A percentile compares a stretch with the other conserved stretches of the same genome.
These are phyloP conservation scores for Patiria miniata DNA, from an alignment of 35 echinoderm and acorn worm genomes.

Conservation along the genomic window DNA sequence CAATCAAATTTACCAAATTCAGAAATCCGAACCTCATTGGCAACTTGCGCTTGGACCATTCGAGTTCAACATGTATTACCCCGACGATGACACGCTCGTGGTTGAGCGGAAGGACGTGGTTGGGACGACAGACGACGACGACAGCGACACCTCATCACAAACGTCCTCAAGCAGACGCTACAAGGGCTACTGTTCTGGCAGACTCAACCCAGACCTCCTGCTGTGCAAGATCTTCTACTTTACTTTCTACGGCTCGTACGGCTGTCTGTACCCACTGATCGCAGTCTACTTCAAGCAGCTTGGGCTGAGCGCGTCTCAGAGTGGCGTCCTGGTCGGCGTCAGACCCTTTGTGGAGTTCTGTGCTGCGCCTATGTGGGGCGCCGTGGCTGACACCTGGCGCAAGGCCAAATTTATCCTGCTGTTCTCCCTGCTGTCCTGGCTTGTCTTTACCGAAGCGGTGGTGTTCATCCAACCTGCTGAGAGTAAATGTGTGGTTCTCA, in stretches of 20 bases:
- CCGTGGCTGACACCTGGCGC: slow-evolving; percentile 79
- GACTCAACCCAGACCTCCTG: slow-evolving; percentile 76
- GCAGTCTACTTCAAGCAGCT: slow-evolving; percentile 96
- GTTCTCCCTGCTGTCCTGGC: slow-evolving; percentile 84
- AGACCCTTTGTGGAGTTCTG: slow-evolving; percentile 93
- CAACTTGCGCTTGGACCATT: too few species aligned
- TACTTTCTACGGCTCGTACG: slow-evolving; percentile 91
- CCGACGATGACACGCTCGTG: slow-evolving; percentile 80
- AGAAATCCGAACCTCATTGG: too few species aligned
- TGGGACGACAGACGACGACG: slow-evolving; percentile 7
- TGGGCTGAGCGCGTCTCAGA: slow-evolving; percentile 80
- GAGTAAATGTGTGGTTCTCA: slow-evolving; percentile 61
- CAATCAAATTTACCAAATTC: too few species aligned
- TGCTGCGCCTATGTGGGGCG: slow-evolving; percentile 84
- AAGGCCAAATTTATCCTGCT: slow-evolving; percentile 90
- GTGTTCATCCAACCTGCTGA: slow-evolving; percentile 76
- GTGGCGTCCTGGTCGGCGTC: slow-evolving; percentile 84
- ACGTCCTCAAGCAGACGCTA: slow-evolving; percentile 20
- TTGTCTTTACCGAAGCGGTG: slow-evolving; percentile 78
- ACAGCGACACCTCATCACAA: slow-evolving; percentile 32
- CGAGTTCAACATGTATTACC: slow-evolving; percentile 67
- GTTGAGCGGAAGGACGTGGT: slow-evolving; percentile 68
- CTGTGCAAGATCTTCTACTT: slow-evolving; percentile 90
- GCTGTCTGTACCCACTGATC: slow-evolving; percentile 83
- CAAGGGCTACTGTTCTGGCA: slow-evolving; percentile 39